phyloP scores from a whole-genome alignment of 1,140 invertebrate species.

The Drosophila malerkotliana region DNA sequence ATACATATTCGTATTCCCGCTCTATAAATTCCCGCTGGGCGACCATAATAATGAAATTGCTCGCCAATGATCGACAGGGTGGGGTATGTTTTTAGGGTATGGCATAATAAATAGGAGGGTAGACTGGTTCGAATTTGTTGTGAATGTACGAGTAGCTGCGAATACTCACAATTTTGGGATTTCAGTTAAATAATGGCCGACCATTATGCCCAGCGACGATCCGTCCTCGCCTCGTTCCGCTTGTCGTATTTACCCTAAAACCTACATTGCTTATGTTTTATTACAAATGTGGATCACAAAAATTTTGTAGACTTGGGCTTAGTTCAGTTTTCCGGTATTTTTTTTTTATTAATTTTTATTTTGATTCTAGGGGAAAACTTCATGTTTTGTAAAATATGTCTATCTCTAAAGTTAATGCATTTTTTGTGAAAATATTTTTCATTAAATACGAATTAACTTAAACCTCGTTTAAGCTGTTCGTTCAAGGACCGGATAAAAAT shows the following conservation, averaged over 20 bases:
- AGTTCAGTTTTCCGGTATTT: not conserved
- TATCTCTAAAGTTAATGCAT: too few species aligned
- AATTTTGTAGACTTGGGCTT: conserved; percentile 11
- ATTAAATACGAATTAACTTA: too few species aligned
- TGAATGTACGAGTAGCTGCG: conserved; percentile 31
- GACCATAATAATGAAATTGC: conserved; percentile 39
- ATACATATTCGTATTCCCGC: conserved; percentile 19
- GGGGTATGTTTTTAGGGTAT: conserved; percentile 29
- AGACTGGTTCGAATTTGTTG: conserved; percentile 36
- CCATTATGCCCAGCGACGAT: conserved; percentile 56
- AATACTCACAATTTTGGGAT: conserved; percentile 56
- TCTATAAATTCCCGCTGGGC: conserved; percentile 36
- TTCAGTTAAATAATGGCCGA: conserved; percentile 73
- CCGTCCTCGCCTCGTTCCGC: conserved; percentile 11
- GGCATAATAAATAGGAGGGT: conserved; percentile 29
- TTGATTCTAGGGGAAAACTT: too few species aligned
- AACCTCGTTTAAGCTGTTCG: too few species aligned
- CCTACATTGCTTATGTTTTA: conserved; percentile 16
- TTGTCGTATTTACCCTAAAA: conserved; percentile 29
- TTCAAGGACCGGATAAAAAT: too few species aligned
- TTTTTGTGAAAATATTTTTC: too few species aligned
- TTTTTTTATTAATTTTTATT: not conserved
- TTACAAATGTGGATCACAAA: conserved; percentile 21
- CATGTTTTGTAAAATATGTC: too few species aligned
- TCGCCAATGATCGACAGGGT: conserved; percentile 59